phyloP scores from a whole-genome alignment of 2,888 invertebrate species.

The Eupithecia exiguata region DNA sequence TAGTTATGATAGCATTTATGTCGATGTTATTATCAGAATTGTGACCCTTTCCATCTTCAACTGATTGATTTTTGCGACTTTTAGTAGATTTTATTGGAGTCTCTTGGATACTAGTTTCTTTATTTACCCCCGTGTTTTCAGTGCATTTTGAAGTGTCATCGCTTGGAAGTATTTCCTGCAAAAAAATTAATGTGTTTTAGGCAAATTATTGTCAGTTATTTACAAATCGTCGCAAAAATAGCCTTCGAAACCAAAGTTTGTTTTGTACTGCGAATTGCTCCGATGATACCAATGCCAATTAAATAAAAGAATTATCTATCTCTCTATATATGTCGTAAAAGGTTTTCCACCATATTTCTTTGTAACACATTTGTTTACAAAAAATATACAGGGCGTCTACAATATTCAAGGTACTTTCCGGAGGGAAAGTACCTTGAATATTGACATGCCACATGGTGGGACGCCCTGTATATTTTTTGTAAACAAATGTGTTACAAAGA shows the following conservation, averaged over 20 bases:
- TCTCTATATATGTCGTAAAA: no score
- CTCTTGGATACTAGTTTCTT: constrained; percentile 10
- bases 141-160: constrained; percentile 2
- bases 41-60: background rate
- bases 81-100: constrained; percentile 14
- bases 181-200: background rate
- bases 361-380: no score
- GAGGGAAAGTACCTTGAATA: no score
- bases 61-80: background rate
- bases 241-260: background rate
- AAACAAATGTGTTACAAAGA: no score
- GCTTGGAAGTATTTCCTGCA: constrained; percentile 17
- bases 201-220: background rate
- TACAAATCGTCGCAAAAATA: background rate
- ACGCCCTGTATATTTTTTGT: no score
- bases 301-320: no score
- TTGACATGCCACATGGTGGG: no score
- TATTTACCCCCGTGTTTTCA: constrained; percentile 18
- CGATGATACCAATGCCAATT: background rate
- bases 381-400: no score
- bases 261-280: background rate
- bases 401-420: no score
- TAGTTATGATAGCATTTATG: background rate
- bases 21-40: background rate
- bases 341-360: no score